Percentiles rank a stretch among this genome's conserved stretches.
These are phyloP conservation scores for Oncorhynchus nerka DNA, from an alignment of 2,113 vertebrate species.

Conservation along the genomic window DNA sequence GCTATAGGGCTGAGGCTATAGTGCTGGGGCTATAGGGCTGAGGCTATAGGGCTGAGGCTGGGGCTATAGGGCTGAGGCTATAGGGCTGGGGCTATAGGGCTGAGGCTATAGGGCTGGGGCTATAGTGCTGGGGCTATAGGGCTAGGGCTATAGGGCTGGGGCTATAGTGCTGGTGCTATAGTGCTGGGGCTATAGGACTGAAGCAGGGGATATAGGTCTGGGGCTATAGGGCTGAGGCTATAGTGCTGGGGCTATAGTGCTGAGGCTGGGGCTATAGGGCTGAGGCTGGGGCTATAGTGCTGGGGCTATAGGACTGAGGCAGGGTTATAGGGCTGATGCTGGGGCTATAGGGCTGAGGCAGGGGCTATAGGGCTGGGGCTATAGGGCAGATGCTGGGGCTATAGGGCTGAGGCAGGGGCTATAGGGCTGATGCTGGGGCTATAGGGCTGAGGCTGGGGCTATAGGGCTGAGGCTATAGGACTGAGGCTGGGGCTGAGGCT, in stretches of 20 bases:
- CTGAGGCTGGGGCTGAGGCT: too few relatives aligned
- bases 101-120: too few relatives aligned
- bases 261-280: slow-evolving; percentile 8
- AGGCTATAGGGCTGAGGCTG: too few relatives aligned
- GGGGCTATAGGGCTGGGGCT: neutral
- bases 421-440: slow-evolving; percentile 1
- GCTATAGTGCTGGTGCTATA: neutral
- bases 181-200: neutral
- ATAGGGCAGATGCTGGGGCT: too few relatives aligned
- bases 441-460: slow-evolving; percentile 33
- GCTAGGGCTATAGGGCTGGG: neutral
- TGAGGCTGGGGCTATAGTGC: slow-evolving; percentile 1
- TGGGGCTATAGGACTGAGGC: too few relatives aligned
- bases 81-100: neutral
- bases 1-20: slow-evolving; percentile 14
- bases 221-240: too few relatives aligned
- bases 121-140: neutral
- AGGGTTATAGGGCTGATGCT: slow-evolving; percentile 13
- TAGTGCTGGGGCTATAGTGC: neutral
- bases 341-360: slow-evolving; percentile 32
- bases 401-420: neutral
- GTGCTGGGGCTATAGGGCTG: neutral
- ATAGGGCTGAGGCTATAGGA: too few relatives aligned
- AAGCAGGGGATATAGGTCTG: too few relatives aligned
- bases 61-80: slow-evolving; percentile 7